Base-by-base conservation (phyloP, 2,797 vertebrate species). In the Schizopygopsis pylzovi region DNA sequence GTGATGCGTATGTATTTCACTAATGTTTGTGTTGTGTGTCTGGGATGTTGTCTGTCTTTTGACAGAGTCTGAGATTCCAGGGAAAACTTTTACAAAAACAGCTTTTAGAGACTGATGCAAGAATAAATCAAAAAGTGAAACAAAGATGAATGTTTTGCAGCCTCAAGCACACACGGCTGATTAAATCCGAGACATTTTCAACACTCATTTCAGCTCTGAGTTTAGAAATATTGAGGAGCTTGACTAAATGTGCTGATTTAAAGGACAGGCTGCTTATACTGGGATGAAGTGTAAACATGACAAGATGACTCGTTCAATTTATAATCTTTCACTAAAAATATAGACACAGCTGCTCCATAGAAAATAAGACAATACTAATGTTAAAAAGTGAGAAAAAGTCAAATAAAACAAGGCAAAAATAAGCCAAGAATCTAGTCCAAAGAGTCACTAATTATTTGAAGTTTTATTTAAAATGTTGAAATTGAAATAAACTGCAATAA, bases 271-370 rank as follows among this genome's bases (percentile, higher is more conserved):
- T 84, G 61, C 82, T 84, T 77, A 77, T 54, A 43, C 49, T 77
- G 78, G 43, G 45, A 81, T 49, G 73, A 82, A 87, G 79, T 81
- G 67, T 85, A 75, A 86, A 87, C 78, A 88, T 76, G 78, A 76
- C 41, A 61, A 81, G 33, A 54, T 25, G 81, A 76, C 77, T 83
- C 9, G n/a, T 83, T 83, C 47, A 59, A 54, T 80, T 87, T 54
- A 83, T 41, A 75, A 83, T 87, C 16, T 45, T 79, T 72, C 86
- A 79, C 75, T 56, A 28, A 87, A 79, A 84, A 67, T 82, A 77
- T 83, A 83, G 70, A 80, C 82, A 84, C 71, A 76, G 82, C 82
- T 84, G 70, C 49, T 87, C 37, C 37, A 49, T 41, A 78, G 33
- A 63, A 84, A 84, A 81, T 81, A 61, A 84, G 79, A 85, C 70